Conservation (phyloP, 2,888 invertebrate genomes). For the Tenthredo livida region DNA sequence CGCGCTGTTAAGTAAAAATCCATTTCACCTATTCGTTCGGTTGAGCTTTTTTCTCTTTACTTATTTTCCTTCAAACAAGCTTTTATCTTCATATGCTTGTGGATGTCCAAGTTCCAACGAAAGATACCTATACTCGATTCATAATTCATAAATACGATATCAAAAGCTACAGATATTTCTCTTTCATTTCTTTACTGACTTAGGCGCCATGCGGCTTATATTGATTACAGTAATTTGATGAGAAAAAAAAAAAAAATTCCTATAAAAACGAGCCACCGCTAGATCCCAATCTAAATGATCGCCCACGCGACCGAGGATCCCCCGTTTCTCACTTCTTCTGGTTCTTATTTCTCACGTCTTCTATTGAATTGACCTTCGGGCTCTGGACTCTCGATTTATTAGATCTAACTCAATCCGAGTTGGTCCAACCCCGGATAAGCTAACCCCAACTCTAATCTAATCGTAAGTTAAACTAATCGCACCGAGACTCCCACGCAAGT, state of each 20-base stretch:
- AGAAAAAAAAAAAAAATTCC: constrained; percentile 13
- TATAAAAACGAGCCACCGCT: constrained; percentile 22
- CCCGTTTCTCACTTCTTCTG: background rate
- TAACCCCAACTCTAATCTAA: constrained; percentile 3
- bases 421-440: background rate
- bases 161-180: constrained; percentile 16
- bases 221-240: constrained; percentile 46
- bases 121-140: background rate
- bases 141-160: background rate
- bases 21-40: background rate
- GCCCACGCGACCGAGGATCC: constrained; percentile 34
- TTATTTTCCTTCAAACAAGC: background rate
- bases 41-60: background rate
- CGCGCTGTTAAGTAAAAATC: background rate
- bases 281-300: constrained; percentile 48
- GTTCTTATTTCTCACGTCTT: constrained; percentile 38
- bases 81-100: constrained; percentile 9
- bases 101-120: background rate
- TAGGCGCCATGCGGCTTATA: constrained; percentile 44
- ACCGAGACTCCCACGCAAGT: constrained; percentile 21
- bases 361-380: constrained; percentile 39
- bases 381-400: constrained; percentile 22
- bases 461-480: constrained; percentile 15
- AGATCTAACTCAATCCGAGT: constrained; percentile 24
- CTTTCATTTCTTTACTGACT: background rate